Evolutionary conservation across 2,113 vertebrate genomes (phyloP).

Genomic region (Nycticebus coucang): DNA sequence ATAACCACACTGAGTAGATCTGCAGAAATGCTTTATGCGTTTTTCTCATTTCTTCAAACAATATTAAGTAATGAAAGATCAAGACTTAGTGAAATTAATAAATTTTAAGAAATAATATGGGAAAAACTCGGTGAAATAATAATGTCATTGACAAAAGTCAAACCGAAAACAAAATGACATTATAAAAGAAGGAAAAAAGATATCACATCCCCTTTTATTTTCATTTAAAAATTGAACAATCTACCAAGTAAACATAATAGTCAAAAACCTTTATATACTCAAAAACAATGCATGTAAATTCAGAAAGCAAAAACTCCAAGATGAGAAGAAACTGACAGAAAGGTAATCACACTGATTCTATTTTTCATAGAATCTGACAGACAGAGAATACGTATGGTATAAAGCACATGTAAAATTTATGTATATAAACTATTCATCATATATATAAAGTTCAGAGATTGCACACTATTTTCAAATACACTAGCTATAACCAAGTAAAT

Average conservation of each 20-base stretch:
- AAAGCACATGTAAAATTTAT: not conserved
- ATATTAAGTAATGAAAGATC: not conserved
- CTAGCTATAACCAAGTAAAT: not conserved
- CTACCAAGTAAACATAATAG: not conserved
- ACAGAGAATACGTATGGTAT: not conserved
- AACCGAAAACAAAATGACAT: not conserved
- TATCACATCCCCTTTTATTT: not conserved
- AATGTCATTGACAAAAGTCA: not conserved
- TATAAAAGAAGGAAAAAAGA: not conserved
- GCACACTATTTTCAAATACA: constrained; percentile 16
- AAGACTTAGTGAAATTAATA: not conserved
- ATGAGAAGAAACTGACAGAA: not conserved
- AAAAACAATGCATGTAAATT: not conserved
- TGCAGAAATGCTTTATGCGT: not conserved
- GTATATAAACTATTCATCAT: not conserved
- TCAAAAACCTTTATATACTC: not conserved
- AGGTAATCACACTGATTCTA: not conserved
- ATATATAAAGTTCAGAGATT: not conserved
- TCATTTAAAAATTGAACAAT: not conserved
- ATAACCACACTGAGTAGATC: not conserved
- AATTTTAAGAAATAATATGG: not conserved
- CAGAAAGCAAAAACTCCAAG: not conserved
- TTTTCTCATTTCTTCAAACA: not conserved
- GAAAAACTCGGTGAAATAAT: not conserved
- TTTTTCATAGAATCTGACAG: not conserved